phyloP scores from a whole-genome alignment of 2,888 invertebrate species.

The Sarcophaga rosellei region DNA sequence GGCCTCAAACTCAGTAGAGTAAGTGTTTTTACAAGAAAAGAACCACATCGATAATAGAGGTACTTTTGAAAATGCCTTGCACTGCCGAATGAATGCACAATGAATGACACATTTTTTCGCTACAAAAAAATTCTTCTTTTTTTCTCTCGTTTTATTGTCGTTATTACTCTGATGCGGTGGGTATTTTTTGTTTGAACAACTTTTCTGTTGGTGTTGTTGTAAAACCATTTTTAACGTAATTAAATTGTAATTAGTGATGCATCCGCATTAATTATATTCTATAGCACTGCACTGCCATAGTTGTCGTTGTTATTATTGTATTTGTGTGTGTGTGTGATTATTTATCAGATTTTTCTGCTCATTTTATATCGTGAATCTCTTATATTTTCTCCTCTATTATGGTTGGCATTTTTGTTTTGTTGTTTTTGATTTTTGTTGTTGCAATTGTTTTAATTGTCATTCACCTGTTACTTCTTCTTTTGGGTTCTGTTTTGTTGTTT shows the following conservation, averaged over 20 bases:
- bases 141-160: no score
- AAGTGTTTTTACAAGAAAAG: no score
- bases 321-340: conserved; percentile 25
- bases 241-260: conserved; percentile 82
- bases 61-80: no score
- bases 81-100: no score
- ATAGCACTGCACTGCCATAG: background rate
- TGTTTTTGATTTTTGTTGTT: conserved; percentile 10
- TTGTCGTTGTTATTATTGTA: background rate
- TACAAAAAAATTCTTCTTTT: no score
- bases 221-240: conserved; percentile 74
- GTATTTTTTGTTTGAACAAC: background rate
- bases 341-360: conserved; percentile 49
- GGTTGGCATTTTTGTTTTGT: conserved; percentile 21
- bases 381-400: background rate
- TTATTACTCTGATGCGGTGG: no score
- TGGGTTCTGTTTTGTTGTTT: background rate
- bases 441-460: conserved; percentile 7
- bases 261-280: conserved; percentile 71
- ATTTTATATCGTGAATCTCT: background rate
- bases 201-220: conserved; percentile 14
- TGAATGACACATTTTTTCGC: no score
- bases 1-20: no score
- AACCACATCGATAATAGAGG: no score
- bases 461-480: conserved; percentile 28